A percentile compares a stretch with the other conserved stretches of the same genome.
phyloP scores from a whole-genome alignment of 2,888 invertebrate species.

The Parnassius apollo region DNA sequence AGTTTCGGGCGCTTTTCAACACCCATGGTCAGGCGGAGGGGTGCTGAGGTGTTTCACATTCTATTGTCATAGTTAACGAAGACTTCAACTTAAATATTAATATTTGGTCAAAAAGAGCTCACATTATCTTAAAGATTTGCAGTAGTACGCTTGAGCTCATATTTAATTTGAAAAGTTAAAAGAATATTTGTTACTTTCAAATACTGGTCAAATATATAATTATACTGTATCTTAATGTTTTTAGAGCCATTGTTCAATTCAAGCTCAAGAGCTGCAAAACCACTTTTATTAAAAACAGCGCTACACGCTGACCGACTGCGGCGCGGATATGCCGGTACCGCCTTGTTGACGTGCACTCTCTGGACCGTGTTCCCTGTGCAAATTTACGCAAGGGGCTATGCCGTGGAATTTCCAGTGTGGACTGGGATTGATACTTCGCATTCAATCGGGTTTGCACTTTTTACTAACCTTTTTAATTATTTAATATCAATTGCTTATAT shows the following conservation, averaged over 20 bases:
- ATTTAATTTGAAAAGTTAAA: no score
- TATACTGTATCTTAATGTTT: neutral
- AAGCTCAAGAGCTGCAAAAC: slow-evolving; percentile 8
- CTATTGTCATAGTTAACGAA: no score
- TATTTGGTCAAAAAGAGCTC: no score
- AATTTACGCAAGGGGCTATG: slow-evolving; percentile 38
- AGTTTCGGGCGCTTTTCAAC: no score
- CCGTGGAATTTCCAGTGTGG: slow-evolving; percentile 50
- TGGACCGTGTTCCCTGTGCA: slow-evolving; percentile 56
- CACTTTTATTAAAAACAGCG: slow-evolving; percentile 29
- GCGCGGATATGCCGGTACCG: slow-evolving; percentile 44
- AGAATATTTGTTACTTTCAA: neutral
- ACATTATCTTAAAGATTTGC: no score
- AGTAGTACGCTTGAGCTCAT: no score
- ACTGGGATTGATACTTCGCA: slow-evolving; percentile 32
- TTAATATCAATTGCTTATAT: no score
- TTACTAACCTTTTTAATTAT: neutral
- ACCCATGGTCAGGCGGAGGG: no score
- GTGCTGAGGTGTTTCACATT: no score
- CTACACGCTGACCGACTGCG: slow-evolving; percentile 37
- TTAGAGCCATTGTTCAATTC: slow-evolving; percentile 30
- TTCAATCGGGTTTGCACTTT: slow-evolving; percentile 25
- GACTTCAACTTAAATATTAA: no score
- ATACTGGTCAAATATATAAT: neutral
- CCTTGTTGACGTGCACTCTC: slow-evolving; percentile 60